These are phyloP conservation scores for Xerus inauris DNA, from an alignment of 2,113 vertebrate species.

Conservation along the genomic window DNA sequence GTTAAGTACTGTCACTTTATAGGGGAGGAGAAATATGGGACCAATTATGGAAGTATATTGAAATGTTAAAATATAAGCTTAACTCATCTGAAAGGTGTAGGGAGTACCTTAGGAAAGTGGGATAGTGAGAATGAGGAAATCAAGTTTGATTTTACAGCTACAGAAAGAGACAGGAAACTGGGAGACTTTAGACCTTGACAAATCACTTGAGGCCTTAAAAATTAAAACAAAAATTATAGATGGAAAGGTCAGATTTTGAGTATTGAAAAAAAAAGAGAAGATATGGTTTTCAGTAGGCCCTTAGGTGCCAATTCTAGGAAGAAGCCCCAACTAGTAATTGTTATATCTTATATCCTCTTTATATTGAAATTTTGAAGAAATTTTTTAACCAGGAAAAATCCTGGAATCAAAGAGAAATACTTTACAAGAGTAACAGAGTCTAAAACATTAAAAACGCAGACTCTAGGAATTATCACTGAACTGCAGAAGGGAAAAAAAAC, in stretches of 20 bases:
- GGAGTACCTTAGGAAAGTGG: background rate
- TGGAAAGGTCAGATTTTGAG: background rate
- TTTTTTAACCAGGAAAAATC: background rate
- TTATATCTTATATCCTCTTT: background rate
- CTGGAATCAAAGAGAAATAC: background rate
- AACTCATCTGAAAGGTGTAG: background rate
- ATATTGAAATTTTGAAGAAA: background rate
- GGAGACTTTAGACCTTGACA: background rate
- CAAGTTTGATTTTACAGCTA: background rate
- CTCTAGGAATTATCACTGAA: background rate
- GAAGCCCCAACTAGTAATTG: background rate
- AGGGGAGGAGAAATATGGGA: background rate
- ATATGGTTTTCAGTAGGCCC: background rate
- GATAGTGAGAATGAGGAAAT: background rate
- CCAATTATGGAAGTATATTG: background rate
- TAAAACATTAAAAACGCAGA: background rate
- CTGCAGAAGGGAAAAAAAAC: background rate
- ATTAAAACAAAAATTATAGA: background rate
- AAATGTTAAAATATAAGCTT: background rate
- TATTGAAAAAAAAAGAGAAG: background rate
- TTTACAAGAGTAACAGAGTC: background rate
- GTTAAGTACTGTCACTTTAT: background rate
- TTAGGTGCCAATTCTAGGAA: background rate
- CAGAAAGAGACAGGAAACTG: background rate
- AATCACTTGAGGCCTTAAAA: background rate